Evolutionary conservation across 2,113 vertebrate genomes (phyloP).

Genomic region (Conger conger): DNA sequence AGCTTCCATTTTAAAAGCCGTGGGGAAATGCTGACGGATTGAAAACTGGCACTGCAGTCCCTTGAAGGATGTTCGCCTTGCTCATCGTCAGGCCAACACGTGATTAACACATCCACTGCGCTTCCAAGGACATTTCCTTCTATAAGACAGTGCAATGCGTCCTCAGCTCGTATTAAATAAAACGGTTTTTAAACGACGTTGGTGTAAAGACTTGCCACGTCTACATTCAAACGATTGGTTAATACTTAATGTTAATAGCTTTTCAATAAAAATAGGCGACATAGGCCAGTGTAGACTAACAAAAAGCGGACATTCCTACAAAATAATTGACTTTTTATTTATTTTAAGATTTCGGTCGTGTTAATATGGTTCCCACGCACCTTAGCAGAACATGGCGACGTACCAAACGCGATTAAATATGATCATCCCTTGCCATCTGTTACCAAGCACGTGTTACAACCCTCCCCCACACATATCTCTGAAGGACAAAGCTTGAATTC

Average conservation of each 20-base stretch:
- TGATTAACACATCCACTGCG: not conserved
- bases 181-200: too few species aligned
- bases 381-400: not conserved
- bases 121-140: not conserved
- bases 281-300: not conserved
- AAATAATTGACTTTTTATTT: not conserved
- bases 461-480: constrained; percentile 3
- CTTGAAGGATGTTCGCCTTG: not conserved
- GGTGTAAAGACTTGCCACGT: too few species aligned
- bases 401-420: constrained; percentile 2
- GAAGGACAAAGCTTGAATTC: constrained; percentile 33
- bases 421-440: constrained; percentile 36
- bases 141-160: not conserved
- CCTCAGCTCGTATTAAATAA: not conserved
- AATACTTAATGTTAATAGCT: not conserved
- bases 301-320: not conserved
- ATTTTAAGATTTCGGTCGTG: not conserved
- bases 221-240: not conserved
- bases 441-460: not conserved
- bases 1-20: not conserved
- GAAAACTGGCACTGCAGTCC: not conserved
- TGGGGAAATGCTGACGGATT: not conserved
- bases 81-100: not conserved
- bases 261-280: too few species aligned
- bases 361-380: not conserved